Conservation (phyloP, 2,113 vertebrate genomes). For the Calypte anna region DNA sequence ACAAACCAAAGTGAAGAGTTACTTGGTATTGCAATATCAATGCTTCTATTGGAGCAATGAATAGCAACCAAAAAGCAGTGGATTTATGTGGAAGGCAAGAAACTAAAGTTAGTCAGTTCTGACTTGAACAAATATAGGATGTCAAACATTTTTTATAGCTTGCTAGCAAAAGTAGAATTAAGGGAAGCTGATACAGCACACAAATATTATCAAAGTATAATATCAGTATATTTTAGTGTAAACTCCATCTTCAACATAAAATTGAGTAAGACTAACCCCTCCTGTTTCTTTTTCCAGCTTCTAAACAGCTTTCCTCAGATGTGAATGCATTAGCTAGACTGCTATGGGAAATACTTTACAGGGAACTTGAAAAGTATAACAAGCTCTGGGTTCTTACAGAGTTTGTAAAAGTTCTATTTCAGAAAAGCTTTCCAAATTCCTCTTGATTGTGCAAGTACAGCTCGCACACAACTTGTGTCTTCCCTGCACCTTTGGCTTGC, state of each 20-base stretch:
- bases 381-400: not conserved
- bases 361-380: not conserved
- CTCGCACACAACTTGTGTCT: not conserved
- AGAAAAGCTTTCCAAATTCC: not conserved
- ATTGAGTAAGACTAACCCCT: not conserved
- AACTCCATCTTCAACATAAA: constrained; percentile 3
- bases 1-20: not conserved
- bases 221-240: not conserved
- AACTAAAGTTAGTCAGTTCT: not conserved
- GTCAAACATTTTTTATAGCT: not conserved
- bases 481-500: constrained; percentile 43
- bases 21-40: not conserved
- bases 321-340: not conserved
- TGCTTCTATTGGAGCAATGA: not conserved
- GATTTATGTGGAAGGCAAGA: not conserved
- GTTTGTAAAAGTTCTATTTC: not conserved
- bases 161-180: not conserved
- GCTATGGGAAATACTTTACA: not conserved
- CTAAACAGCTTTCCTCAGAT: constrained; percentile 2
- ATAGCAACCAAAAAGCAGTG: not conserved
- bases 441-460: not conserved
- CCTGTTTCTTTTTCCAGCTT: not conserved
- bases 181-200: not conserved
- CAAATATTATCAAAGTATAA: not conserved
- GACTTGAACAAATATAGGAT: not conserved